A percentile compares a stretch with the other conserved stretches of the same genome.
Evolutionary conservation across 2,113 vertebrate genomes (phyloP).

Genomic region (Xenopus tropicalis): DNA sequence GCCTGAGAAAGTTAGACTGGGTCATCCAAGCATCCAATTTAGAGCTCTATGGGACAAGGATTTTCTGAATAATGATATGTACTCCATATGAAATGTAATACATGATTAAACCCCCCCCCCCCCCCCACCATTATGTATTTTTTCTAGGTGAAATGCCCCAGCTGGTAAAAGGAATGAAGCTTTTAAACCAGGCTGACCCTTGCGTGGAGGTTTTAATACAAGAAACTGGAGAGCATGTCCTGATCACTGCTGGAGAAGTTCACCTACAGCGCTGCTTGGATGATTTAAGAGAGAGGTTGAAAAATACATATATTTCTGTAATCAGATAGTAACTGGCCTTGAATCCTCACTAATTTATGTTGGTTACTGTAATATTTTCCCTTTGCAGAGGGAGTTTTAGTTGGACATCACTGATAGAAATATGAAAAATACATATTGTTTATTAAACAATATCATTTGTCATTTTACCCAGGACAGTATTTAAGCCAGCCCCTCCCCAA

Average conservation of each 20-base stretch:
- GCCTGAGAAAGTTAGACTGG: no score
- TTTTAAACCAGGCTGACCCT: conserved; percentile 94
- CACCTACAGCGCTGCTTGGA: conserved; percentile 96
- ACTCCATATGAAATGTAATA: not conserved
- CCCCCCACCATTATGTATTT: not conserved
- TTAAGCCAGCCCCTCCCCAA: no score
- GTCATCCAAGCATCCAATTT: no score
- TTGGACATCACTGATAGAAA: no score
- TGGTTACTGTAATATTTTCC: conserved; percentile 34
- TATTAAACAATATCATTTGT: no score
- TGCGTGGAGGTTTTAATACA: conserved; percentile 93
- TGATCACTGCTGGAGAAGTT: conserved; percentile 93
- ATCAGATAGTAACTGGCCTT: conserved; percentile 15
- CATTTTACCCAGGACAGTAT: no score
- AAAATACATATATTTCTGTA: conserved; percentile 26
- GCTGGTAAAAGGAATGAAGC: conserved; percentile 89
- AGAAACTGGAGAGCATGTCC: conserved; percentile 92
- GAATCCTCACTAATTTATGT: conserved; percentile 44
- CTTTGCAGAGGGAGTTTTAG: no score
- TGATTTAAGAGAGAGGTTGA: conserved; percentile 85
- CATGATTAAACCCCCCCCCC: no score
- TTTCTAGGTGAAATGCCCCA: conserved; percentile 89
- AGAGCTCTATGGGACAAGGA: no score
- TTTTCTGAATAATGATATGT: no score
- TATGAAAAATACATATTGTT: no score